Conservation (phyloP, 1,140 invertebrate species). For the Cherax destructor region DNA sequence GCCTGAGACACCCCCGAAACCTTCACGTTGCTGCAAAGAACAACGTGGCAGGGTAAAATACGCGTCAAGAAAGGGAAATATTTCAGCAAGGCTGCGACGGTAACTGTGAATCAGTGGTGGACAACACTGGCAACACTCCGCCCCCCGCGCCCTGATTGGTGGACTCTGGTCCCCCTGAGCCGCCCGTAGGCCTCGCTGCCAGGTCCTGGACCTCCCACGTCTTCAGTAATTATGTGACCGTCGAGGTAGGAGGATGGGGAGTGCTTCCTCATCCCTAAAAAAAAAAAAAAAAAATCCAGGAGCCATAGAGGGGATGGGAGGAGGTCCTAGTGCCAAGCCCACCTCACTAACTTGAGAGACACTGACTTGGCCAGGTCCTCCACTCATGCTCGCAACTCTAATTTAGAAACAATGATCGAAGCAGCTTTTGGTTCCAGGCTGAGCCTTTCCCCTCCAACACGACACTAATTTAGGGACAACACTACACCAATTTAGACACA, state of each 20-base stretch:
- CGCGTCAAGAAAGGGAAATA: not conserved
- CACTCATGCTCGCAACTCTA: too few species aligned
- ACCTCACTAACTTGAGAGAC: too few species aligned
- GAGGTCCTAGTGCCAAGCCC: too few species aligned
- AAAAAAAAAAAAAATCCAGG: too few species aligned
- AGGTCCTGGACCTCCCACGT: conserved; percentile 30
- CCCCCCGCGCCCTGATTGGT: conserved; percentile 58
- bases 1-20: not conserved
- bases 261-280: not conserved
- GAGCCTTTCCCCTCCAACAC: not conserved
- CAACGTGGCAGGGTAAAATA: too few species aligned
- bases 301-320: too few species aligned
- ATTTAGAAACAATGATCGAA: too few species aligned
- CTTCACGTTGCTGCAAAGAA: not conserved
- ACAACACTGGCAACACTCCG: conserved; percentile 37
- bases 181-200: conserved; percentile 40
- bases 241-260: not conserved
- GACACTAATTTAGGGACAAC: not conserved
- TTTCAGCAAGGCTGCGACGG: not conserved
- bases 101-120: conserved; percentile 9
- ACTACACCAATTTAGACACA: too few species aligned
- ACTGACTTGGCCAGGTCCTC: too few species aligned
- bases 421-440: too few species aligned
- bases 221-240: conserved; percentile 54
- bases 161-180: conserved; percentile 44